Percentiles rank a stretch among this genome's conserved stretches.
Evolutionary conservation across 2,797 vertebrate genomes (phyloP).

Genomic region (Pelodytes ibericus): DNA sequence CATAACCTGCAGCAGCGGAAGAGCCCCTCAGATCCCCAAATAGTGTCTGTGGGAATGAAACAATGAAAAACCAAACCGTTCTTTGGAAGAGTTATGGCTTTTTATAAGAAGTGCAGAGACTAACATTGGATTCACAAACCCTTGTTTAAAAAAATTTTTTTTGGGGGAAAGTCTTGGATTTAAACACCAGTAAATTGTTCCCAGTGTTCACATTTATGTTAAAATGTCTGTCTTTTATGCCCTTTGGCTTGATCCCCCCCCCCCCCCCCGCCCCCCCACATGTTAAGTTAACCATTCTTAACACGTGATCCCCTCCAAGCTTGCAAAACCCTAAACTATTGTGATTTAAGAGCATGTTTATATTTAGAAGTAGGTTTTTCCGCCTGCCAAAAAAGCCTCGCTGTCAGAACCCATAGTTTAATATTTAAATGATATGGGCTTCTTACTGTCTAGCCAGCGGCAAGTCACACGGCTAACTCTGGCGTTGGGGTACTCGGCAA

Average conservation of each 20-base stretch:
- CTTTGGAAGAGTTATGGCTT: not conserved
- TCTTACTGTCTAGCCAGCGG: too few species aligned
- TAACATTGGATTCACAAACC: not conserved
- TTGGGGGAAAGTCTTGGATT: not conserved
- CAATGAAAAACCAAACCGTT: not conserved
- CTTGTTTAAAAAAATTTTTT: too few species aligned
- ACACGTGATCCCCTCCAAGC: conserved; percentile 10
- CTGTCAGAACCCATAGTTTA: conserved; percentile 31
- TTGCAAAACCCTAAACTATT: conserved; percentile 7
- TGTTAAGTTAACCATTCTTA: conserved; percentile 4
- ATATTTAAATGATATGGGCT: too few species aligned
- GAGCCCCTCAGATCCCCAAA: not conserved
- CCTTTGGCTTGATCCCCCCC: not conserved
- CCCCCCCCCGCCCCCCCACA: too few species aligned
- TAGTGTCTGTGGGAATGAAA: not conserved
- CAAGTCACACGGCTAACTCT: too few species aligned
- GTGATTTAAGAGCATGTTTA: conserved; percentile 12
- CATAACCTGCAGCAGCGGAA: too few species aligned
- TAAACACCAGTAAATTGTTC: not conserved
- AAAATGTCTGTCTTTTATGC: not conserved
- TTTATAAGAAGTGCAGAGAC: not conserved
- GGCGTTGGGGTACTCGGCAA: too few species aligned
- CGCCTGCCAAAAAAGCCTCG: not conserved
- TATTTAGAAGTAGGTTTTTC: not conserved
- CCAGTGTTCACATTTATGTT: not conserved